Evolutionary conservation across 1,140 invertebrate genomes (phyloP), one percentile per base, ranked within the genome.

Genomic region (Drosophila erecta): DNA sequence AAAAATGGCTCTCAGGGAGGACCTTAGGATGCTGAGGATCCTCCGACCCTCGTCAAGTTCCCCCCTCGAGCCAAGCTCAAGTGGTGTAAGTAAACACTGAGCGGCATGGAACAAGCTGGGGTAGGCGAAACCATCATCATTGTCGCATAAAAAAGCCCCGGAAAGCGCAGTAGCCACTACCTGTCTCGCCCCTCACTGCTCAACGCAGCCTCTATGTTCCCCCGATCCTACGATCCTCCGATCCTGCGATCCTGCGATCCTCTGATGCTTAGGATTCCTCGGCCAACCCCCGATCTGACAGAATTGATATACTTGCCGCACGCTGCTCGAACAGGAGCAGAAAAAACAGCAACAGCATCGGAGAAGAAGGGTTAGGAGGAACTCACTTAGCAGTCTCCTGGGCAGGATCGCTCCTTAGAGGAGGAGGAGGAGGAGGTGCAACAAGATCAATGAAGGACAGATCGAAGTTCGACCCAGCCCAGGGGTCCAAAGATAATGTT

Each of bases 1-100:
- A 54, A 80, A 43, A 70, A 50, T 67, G 51, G 65, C 74, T 81
- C 78, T 86, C 81, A 86, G 61, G 37, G 60, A 43, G 46, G n/a
- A 50, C n/a, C 12, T 22, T 8, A 44, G 20, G 40, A 57, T 30
- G 11, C 43, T 24, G 55, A 53, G 37, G 27, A 62, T 58, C 55
- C 55, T 67, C 40, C 38, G 79, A 87, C 83, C 84, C 83, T 87
- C 67, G 79, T 87, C 83, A 87, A 76, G 70, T 43, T 58, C 44
- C 53, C 53, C 56, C 70, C 64, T 55, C 81, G 73, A 73, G 66
- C 73, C 74, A 86, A 70, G 81, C 83, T 86, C 81, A 86, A 86
- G 83, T 87, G 83, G 79, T 89, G 84, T 89, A 87, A 89, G 84
- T 51, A 87, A 89, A 89, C 79, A 86, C 76, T 67, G 60, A 53